Evolutionary conservation across 2,797 vertebrate genomes (phyloP).

Genomic region (Lemur catta): DNA sequence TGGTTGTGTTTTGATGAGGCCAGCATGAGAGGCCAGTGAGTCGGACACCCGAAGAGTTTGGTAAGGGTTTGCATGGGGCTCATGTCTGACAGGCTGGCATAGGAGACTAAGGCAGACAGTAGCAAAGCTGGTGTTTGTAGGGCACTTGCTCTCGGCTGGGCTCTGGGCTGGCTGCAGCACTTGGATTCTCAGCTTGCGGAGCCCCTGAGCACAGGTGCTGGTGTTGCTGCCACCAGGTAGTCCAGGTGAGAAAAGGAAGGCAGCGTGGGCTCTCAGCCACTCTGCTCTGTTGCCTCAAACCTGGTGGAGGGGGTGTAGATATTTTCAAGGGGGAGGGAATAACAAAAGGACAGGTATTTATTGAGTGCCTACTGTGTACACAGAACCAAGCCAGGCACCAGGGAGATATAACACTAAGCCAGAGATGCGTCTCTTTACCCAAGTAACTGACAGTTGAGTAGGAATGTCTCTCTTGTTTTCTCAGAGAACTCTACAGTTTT

Average conservation of each 20-base stretch:
- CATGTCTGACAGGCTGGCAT: neutral
- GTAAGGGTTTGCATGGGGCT: neutral
- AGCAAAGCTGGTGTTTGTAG: neutral
- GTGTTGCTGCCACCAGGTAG: neutral
- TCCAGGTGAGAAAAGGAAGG: neutral
- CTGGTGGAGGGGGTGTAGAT: neutral
- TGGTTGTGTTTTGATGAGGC: neutral
- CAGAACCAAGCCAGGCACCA: neutral
- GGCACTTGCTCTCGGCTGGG: neutral
- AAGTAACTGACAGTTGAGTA: neutral
- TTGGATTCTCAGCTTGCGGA: neutral
- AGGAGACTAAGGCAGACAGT: neutral
- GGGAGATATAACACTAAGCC: neutral
- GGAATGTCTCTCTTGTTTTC: neutral
- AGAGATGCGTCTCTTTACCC: neutral
- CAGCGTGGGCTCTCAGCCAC: no score
- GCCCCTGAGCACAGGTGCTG: neutral
- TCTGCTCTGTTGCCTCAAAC: neutral
- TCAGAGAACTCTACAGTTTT: neutral
- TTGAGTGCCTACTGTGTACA: neutral
- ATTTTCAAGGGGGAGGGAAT: neutral
- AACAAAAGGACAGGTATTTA: neutral
- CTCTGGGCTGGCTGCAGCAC: neutral
- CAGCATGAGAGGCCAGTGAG: neutral
- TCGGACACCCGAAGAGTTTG: neutral